Conservation (phyloP, 2,113 vertebrate species). For the Spea multiplicata region DNA sequence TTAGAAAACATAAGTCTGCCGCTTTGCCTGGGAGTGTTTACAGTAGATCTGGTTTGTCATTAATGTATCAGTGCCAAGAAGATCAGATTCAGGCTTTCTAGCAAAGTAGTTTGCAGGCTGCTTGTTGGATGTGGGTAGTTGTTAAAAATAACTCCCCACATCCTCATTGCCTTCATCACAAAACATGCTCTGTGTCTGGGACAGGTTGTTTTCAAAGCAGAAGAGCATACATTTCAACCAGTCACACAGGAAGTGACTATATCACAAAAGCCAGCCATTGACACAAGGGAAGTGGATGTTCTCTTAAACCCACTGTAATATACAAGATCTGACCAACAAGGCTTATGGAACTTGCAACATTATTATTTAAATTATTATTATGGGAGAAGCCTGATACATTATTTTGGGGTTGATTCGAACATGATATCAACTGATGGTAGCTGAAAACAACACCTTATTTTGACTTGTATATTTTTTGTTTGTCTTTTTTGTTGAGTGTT, state of each 20-base stretch:
- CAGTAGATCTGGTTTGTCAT: not conserved
- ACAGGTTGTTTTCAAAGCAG: constrained; percentile 31
- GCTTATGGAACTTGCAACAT: not conserved
- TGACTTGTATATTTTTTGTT: too few species aligned
- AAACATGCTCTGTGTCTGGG: constrained; percentile 2
- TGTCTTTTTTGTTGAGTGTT: too few species aligned
- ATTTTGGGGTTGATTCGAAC: too few species aligned
- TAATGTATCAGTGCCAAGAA: not conserved
- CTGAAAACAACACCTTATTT: too few species aligned
- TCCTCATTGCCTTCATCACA: not conserved
- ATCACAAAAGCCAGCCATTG: not conserved
- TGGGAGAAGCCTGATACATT: too few species aligned
- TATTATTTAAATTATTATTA: too few species aligned
- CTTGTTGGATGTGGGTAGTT: too few species aligned
- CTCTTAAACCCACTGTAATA: constrained; percentile 1
- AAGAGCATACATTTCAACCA: constrained; percentile 3
- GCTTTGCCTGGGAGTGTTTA: not conserved
- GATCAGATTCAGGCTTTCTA: not conserved
- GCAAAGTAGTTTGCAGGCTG: too few species aligned
- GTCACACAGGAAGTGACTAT: constrained; percentile 35
- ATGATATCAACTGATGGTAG: too few species aligned
- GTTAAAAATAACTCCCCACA: too few species aligned
- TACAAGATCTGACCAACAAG: not conserved
- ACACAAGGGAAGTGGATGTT: not conserved
- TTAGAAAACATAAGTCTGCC: too few species aligned